These are phyloP conservation scores for Gymnothorax reevesii DNA, from an alignment of 2,797 vertebrate species.

Conservation along the genomic window DNA sequence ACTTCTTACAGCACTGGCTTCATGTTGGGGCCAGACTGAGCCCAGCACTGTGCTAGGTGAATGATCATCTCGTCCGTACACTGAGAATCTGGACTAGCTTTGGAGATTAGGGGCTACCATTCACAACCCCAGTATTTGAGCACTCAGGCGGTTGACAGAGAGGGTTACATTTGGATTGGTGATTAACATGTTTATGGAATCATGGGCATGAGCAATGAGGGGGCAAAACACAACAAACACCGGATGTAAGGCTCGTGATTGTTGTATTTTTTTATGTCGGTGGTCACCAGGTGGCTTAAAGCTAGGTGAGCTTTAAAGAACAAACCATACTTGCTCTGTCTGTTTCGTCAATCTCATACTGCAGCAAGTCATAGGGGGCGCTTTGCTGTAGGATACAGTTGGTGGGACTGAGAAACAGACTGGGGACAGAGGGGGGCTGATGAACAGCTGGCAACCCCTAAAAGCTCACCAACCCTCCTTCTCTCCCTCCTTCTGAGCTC, in stretches of 20 bases:
- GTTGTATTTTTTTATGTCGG: not conserved
- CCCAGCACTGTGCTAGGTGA: slow-evolving; percentile 56
- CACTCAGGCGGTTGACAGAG: not conserved
- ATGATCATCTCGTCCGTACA: not conserved
- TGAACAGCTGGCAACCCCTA: not conserved
- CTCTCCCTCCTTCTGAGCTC: not conserved
- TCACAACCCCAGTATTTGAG: not conserved
- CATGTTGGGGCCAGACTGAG: slow-evolving; percentile 58
- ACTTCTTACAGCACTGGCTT: slow-evolving; percentile 59
- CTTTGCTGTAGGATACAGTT: not conserved
- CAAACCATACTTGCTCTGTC: not conserved
- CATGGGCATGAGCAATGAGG: not conserved
- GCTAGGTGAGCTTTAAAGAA: not conserved
- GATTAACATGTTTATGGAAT: not conserved
- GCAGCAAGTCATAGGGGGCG: not conserved
- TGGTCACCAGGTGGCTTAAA: not conserved
- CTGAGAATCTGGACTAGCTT: not conserved
- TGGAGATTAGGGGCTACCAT: not conserved
- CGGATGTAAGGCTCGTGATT: not conserved
- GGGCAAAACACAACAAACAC: not conserved
- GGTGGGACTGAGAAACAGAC: not conserved
- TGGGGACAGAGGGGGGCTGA: not conserved
- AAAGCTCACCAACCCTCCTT: not conserved
- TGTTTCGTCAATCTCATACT: not conserved
- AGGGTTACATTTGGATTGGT: not conserved